These are phyloP conservation scores for Pantherophis vulpinus DNA, from an alignment of 2,797 vertebrate genomes.

Conservation along the genomic window DNA sequence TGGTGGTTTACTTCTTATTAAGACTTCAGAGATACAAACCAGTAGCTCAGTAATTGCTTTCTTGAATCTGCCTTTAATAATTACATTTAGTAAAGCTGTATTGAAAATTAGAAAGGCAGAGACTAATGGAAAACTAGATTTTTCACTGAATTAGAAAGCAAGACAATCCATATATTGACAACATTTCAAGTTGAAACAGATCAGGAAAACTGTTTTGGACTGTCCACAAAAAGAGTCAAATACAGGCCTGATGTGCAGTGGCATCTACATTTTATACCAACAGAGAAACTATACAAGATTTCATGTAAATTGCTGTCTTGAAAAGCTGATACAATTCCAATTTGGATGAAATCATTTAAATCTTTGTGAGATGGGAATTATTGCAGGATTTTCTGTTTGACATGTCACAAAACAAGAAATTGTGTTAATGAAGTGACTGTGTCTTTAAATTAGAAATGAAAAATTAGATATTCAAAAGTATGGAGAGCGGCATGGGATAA, in stretches of 20 bases:
- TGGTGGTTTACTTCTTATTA: constrained; percentile 83
- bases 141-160: constrained; percentile 98
- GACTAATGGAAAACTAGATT: constrained; percentile 99
- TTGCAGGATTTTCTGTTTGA: constrained; percentile 60
- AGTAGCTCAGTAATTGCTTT: constrained; percentile 95
- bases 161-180: constrained; percentile 98
- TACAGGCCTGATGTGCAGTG: constrained; percentile 82
- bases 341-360: constrained; percentile 70
- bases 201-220: constrained; percentile 97
- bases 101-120: constrained; percentile 86
- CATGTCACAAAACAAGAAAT: constrained; percentile 55
- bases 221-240: constrained; percentile 83
- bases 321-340: constrained; percentile 64
- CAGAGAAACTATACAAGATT: constrained; percentile 78
- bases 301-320: constrained; percentile 72
- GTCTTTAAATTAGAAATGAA: constrained; percentile 46
- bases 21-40: constrained; percentile 95
- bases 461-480: constrained; percentile 6
- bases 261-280: constrained; percentile 73
- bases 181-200: constrained; percentile 93
- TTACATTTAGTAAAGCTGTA: constrained; percentile 91
- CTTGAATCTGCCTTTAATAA: constrained; percentile 98
- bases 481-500: background rate
- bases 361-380: constrained; percentile 48
- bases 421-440: constrained; percentile 60